phyloP scores from a whole-genome alignment of 1,140 invertebrate species.

The Formica exsecta region DNA sequence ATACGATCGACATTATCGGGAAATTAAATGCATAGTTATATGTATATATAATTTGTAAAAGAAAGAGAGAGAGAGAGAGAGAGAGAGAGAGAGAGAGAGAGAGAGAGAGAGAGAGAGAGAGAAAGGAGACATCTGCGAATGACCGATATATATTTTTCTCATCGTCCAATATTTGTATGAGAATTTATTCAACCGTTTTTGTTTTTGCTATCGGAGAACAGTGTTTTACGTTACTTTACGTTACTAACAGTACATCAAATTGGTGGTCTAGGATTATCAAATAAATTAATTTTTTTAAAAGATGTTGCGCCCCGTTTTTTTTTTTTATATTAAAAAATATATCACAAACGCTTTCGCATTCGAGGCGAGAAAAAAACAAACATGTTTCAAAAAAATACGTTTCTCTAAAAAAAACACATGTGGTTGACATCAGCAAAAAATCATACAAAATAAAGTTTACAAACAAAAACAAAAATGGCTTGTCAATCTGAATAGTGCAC shows the following conservation, averaged over 20 bases:
- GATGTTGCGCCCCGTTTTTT: neutral
- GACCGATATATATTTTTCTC: neutral
- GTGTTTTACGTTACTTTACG: constrained; percentile 13
- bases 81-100: neutral
- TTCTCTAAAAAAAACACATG: constrained; percentile 3
- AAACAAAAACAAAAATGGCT: constrained; percentile 13
- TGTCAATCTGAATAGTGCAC: neutral
- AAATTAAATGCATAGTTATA: neutral
- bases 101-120: neutral
- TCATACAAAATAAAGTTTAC: neutral
- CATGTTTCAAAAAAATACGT: constrained; percentile 5
- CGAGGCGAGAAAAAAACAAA: constrained; percentile 35
- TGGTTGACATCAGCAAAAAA: neutral
- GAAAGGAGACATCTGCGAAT: neutral
- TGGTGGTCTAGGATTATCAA: neutral
- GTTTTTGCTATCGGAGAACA: constrained; percentile 17
- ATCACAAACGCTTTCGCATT: neutral
- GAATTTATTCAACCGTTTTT: constrained; percentile 17
- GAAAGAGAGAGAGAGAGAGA: neutral
- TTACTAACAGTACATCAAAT: neutral
- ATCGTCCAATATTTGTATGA: constrained; percentile 35
- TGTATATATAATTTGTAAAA: neutral
- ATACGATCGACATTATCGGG: neutral
- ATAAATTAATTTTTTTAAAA: constrained; percentile 34
- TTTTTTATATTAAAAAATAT: constrained; percentile 5